These are phyloP conservation scores for Microcebus griseorufus DNA, from an alignment of 2,113 vertebrate genomes.

Conservation along the genomic window DNA sequence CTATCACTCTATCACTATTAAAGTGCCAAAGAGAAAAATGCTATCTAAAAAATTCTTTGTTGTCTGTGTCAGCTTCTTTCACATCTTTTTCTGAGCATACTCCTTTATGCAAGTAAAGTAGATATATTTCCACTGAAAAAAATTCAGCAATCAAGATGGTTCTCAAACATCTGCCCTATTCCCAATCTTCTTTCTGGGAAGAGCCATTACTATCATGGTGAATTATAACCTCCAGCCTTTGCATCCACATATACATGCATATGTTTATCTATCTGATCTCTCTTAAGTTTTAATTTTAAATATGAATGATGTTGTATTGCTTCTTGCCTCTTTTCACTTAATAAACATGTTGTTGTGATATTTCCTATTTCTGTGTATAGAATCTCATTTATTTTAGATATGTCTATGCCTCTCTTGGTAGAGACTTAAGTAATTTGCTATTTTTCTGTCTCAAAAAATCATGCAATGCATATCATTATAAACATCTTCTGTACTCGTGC, in stretches of 20 bases:
- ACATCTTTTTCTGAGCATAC: not conserved
- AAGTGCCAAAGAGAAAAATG: not conserved
- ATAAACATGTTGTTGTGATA: not conserved
- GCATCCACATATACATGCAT: not conserved
- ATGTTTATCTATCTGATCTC: not conserved
- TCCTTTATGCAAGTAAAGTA: not conserved
- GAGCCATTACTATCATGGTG: not conserved
- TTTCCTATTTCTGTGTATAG: not conserved
- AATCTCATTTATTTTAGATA: not conserved
- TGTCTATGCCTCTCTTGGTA: not conserved
- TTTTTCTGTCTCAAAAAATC: not conserved
- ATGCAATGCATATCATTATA: not conserved
- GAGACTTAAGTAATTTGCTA: not conserved
- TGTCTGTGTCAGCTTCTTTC: not conserved
- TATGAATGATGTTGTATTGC: not conserved
- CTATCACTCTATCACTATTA: not conserved
- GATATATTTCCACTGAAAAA: not conserved
- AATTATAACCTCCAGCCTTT: not conserved
- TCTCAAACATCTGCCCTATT: not conserved
- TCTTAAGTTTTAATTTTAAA: not conserved
- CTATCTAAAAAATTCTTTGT: not conserved
- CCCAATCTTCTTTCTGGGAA: not conserved
- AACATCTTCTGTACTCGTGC: not conserved
- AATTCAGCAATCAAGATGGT: not conserved
- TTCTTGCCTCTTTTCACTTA: conserved; percentile 13